phyloP scores from a whole-genome alignment of 2,888 invertebrate genomes.

The Cordilura impudica region DNA sequence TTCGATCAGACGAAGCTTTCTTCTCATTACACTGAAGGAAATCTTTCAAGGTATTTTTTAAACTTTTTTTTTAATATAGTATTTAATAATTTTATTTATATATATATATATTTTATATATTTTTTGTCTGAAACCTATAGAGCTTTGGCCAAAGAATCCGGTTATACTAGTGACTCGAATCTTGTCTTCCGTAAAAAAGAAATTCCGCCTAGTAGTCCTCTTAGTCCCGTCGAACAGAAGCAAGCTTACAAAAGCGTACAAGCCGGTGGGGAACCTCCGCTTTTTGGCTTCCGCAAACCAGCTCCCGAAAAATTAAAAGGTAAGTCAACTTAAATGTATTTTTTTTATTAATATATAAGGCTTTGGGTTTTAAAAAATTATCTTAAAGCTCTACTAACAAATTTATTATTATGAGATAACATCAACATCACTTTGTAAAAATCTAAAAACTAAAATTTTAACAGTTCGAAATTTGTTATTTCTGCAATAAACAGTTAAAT shows the following conservation, averaged over 20 bases:
- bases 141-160: slow-evolving; percentile 91
- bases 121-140: no score
- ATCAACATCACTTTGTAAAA: not conserved
- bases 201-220: slow-evolving; percentile 81
- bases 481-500: no score
- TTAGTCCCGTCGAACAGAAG: slow-evolving; percentile 90
- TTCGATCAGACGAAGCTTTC: slow-evolving; percentile 86
- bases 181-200: slow-evolving; percentile 89
- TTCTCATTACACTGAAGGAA: slow-evolving; percentile 84
- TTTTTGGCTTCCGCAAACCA: slow-evolving; percentile 93
- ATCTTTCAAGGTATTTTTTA: slow-evolving; percentile 87
- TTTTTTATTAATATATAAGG: slow-evolving; percentile 3
- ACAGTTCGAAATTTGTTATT: not conserved
- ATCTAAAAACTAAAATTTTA: not conserved
- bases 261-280: slow-evolving; percentile 95
- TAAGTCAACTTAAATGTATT: slow-evolving; percentile 78
- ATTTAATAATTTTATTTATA: not conserved
- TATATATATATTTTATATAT: not conserved
- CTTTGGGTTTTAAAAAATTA: not conserved
- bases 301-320: slow-evolving; percentile 91
- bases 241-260: slow-evolving; percentile 93
- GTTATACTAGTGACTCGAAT: slow-evolving; percentile 94
- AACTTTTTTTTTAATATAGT: not conserved
- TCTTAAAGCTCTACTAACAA: slow-evolving; percentile 5
- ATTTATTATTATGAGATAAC: no score